These are phyloP conservation scores for Andrena cerasifolii DNA, from an alignment of 1,140 invertebrate species.

Conservation along the genomic window DNA sequence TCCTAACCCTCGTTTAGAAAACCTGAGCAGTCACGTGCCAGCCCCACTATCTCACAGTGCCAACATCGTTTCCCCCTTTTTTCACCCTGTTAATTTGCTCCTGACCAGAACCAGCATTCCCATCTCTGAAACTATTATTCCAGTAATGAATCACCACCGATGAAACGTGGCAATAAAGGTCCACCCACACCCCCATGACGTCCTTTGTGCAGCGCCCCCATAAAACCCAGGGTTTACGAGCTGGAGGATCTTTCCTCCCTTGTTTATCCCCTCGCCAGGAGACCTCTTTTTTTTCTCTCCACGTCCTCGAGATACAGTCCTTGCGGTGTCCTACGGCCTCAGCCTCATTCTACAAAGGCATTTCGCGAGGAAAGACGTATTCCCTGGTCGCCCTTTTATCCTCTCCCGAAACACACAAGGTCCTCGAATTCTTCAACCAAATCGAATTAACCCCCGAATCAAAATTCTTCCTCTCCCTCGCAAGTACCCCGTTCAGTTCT, in stretches of 20 bases:
- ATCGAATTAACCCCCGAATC: not conserved
- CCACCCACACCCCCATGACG: conserved; percentile 6
- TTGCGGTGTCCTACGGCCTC: not conserved
- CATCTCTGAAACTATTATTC: conserved; percentile 25
- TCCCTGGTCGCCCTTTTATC: not conserved
- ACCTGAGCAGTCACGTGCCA: too few relatives aligned
- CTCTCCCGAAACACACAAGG: not conserved
- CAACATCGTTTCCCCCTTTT: not conserved
- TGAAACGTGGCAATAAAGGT: conserved; percentile 25
- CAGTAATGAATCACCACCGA: conserved; percentile 23
- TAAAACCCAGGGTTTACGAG: conserved; percentile 46
- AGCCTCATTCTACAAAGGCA: not conserved
- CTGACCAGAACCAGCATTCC: not conserved
- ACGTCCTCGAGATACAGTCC: not conserved
- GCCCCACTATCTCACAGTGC: too few relatives aligned
- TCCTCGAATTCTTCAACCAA: too few relatives aligned
- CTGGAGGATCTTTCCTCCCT: conserved; percentile 22
- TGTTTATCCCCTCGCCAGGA: conserved; percentile 27
- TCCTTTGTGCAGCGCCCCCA: not conserved
- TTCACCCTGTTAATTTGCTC: not conserved
- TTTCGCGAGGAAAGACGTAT: not conserved
- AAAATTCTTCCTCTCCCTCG: not conserved
- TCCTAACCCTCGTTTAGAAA: too few relatives aligned
- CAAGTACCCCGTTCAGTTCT: too few relatives aligned
- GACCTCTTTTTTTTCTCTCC: conserved; percentile 25